Evolutionary conservation across 2,113 vertebrate genomes (phyloP), one percentile per base, ranked within the genome.

Genomic region (Myotis brandtii): DNA sequence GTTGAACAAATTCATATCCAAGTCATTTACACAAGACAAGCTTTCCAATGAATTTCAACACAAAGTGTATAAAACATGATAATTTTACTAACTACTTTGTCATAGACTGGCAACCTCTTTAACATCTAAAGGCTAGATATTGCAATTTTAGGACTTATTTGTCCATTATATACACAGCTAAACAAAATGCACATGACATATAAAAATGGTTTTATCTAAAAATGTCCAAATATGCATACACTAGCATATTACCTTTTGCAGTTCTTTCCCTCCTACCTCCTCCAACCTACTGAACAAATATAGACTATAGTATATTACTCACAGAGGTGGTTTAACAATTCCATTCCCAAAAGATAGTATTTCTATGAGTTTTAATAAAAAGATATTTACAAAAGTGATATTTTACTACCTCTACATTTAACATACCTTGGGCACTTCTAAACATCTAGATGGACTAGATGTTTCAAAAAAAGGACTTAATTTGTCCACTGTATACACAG

Each of bases 361-460:
- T 88, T 85, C 80, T 69, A 59, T 82, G 50, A 72, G 50, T 86
- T 64, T 95, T 72, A 52, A 62, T n/a, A 92, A 86, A 83, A 88
- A 81, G 30, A 4, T 84, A 77, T 77, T 50, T 84, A 95, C 84
- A 84, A 62, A 62, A 62, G n/a, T 34, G 48, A 1, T 80, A 80
- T 77, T 95, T 89, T 87, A 34, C 83, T 91, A 86, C 34, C n/a
- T 72, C 88, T 81, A 87, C 56, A 56, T 92, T 92, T 87, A 95
- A 82, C 83, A 95, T 82, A 92, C 25, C 8, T 87, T 30, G 50
- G 89, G 76, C 83, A 87, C 76, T 92, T 95, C 83, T 88, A 75
- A 94, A 94, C 87, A 86, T 85, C 85, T 75, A 95, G 96, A 67
- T 40, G 59, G 75, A 73, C 89, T 94, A 92, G 62, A 96, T 92